phyloP scores from a whole-genome alignment of 2,888 invertebrate genomes.

The Hydroisotoma schaefferi region DNA sequence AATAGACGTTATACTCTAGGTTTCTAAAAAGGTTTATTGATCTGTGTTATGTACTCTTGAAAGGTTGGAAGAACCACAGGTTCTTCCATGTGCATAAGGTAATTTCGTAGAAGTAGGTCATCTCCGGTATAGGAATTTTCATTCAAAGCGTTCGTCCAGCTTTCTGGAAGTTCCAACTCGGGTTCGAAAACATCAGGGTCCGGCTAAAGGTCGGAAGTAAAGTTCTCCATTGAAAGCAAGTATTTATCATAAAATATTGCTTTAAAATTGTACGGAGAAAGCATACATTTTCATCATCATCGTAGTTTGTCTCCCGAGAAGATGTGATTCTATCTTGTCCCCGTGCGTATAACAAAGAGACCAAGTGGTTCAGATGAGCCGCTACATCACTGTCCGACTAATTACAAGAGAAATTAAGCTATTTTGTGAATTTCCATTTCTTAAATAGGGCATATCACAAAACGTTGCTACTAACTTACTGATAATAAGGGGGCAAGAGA shows the following conservation, averaged over 20 bases:
- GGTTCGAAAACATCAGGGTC: slow-evolving; percentile 45
- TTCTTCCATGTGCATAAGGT: slow-evolving; percentile 21
- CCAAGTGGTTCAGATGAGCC: slow-evolving; percentile 38
- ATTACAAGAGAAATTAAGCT: neutral
- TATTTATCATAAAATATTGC: neutral
- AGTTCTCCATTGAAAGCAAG: neutral
- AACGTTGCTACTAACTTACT: neutral
- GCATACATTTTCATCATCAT: slow-evolving; percentile 42
- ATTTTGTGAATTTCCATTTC: neutral
- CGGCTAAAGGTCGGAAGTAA: slow-evolving; percentile 9
- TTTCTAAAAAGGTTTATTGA: no score
- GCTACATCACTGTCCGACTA: slow-evolving; percentile 37
- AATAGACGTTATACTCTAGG: neutral
- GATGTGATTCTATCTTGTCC: slow-evolving; percentile 36
- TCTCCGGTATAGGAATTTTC: slow-evolving; percentile 33
- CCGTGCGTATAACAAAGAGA: slow-evolving; percentile 30
- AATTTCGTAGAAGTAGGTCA: slow-evolving; percentile 39
- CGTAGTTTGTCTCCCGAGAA: slow-evolving; percentile 44
- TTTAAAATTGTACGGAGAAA: no score
- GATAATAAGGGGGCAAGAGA: slow-evolving; percentile 45
- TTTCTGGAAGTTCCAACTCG: slow-evolving; percentile 42
- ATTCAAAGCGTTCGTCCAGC: slow-evolving; percentile 33
- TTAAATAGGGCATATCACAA: neutral
- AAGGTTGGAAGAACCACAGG: slow-evolving; percentile 4
- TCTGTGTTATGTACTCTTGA: neutral